These are phyloP conservation scores for Cinara cedri DNA, from an alignment of 2,888 invertebrate species.

Conservation along the genomic window DNA sequence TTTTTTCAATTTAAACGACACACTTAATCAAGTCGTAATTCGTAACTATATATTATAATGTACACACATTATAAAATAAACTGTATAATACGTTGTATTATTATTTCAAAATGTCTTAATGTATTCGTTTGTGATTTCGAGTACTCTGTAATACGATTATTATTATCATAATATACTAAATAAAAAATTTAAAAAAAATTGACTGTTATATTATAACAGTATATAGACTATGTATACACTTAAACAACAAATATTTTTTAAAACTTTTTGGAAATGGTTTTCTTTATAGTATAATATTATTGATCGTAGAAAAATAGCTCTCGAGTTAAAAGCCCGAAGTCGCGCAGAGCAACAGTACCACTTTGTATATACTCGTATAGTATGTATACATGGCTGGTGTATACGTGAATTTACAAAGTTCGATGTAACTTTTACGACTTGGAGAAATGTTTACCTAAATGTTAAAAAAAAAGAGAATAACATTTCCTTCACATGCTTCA, in stretches of 20 bases:
- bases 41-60: background rate
- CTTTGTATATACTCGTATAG: background rate
- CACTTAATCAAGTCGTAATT: no score
- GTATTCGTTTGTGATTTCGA: no score
- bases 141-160: no score
- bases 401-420: background rate
- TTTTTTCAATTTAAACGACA: background rate
- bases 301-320: background rate
- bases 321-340: background rate
- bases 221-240: background rate
- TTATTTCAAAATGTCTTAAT: background rate
- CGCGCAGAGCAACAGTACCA: background rate
- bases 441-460: slow-evolving; percentile 45
- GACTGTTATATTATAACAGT: no score
- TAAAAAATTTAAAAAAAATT: no score
- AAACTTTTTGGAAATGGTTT: background rate
- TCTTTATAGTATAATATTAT: background rate
- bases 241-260: background rate
- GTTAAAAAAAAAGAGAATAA: slow-evolving; percentile 11
- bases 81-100: background rate
- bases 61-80: no score
- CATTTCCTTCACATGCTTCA: slow-evolving; percentile 32
- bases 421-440: slow-evolving; percentile 24
- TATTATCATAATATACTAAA: no score
- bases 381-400: background rate